Conservation (phyloP, 2,113 vertebrate species). For the Oncorhynchus clarkii region DNA sequence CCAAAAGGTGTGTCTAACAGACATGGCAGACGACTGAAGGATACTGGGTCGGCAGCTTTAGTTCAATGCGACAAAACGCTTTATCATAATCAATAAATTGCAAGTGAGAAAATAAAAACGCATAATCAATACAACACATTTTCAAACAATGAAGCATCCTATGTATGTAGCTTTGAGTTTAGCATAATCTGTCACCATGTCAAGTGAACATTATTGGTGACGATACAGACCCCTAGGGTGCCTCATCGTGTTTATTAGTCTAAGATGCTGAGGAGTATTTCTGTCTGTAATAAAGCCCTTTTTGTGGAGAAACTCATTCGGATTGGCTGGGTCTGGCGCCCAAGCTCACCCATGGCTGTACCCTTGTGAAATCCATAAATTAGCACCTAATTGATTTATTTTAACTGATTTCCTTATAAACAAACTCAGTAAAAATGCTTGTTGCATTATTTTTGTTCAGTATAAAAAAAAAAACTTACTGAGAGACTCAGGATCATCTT, state of each 20-base stretch:
- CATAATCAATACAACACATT: conserved; percentile 56
- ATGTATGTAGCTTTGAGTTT: conserved; percentile 2
- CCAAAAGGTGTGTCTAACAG: conserved; percentile 80
- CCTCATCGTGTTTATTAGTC: neutral
- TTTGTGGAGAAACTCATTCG: no score
- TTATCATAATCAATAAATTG: conserved; percentile 63
- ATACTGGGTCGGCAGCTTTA: conserved; percentile 79
- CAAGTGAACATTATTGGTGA: neutral
- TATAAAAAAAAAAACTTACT: conserved; percentile 14
- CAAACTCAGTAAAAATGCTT: no score
- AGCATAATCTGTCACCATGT: neutral
- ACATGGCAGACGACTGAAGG: conserved; percentile 75
- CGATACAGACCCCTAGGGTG: neutral
- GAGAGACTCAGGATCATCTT: neutral
- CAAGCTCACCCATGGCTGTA: no score
- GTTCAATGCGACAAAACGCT: conserved; percentile 64
- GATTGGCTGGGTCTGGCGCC: no score
- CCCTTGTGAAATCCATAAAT: no score
- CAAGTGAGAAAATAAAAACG: conserved; percentile 47
- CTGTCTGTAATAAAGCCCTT: no score
- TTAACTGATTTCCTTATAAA: no score
- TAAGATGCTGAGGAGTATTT: neutral
- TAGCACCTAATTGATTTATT: no score
- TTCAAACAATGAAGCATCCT: conserved; percentile 42
- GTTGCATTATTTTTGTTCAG: no score